These are phyloP conservation scores for Diplodus sargus DNA, from an alignment of 2,797 vertebrate species.

Conservation along the genomic window DNA sequence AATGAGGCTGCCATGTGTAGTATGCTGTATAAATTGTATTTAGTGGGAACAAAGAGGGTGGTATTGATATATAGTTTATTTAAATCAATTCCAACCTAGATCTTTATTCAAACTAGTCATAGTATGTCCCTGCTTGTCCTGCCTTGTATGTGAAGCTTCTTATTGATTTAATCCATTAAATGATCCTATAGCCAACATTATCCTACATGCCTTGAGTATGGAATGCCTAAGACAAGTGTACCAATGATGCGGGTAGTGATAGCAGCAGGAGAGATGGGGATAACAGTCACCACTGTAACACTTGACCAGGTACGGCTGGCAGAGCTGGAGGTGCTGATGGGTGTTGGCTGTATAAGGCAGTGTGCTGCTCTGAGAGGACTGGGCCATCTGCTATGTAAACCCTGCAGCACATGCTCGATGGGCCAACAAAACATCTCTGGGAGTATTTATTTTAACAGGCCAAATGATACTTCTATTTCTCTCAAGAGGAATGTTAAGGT, in stretches of 20 bases:
- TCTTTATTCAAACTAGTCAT: constrained; percentile 1
- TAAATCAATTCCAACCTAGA: too few relatives aligned
- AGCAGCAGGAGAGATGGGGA: constrained; percentile 23
- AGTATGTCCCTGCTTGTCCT: neutral
- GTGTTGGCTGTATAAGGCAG: constrained; percentile 43
- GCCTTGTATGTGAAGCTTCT: neutral
- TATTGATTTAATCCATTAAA: constrained; percentile 2
- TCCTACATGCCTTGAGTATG: constrained; percentile 3
- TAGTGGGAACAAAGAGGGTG: constrained; percentile 20
- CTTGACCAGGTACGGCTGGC: constrained; percentile 35
- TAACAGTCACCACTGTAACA: neutral
- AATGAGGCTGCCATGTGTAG: constrained; percentile 28
- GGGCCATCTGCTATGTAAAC: constrained; percentile 71
- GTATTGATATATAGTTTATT: neutral
- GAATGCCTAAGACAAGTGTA: neutral
- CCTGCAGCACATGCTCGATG: constrained; percentile 68
- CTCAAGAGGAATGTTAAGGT: constrained; percentile 79
- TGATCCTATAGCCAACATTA: neutral
- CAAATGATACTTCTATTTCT: constrained; percentile 80
- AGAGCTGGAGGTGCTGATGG: constrained; percentile 52
- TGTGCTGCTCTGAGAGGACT: constrained; percentile 1
- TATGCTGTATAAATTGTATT: neutral
- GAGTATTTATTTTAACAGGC: constrained; percentile 85
- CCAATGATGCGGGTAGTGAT: constrained; percentile 24
- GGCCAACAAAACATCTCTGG: constrained; percentile 76